Evolutionary conservation across 2,113 vertebrate genomes (phyloP), one percentile per base, ranked within the genome.

Genomic region (Cyprinodon tularosa): DNA sequence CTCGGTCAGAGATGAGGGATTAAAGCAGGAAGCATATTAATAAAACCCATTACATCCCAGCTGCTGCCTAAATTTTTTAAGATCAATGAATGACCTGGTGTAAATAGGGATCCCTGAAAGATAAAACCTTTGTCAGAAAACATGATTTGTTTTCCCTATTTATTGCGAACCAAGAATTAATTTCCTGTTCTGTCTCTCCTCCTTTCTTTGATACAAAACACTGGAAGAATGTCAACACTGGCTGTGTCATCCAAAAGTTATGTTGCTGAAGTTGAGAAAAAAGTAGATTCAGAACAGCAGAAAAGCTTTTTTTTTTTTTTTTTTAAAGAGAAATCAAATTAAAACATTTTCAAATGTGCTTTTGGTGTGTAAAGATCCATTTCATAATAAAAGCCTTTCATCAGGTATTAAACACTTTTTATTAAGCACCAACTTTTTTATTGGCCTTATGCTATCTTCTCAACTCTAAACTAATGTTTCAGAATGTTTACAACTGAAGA

Each of bases 141-240:
- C n/a, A 61, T 29, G 1, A 1, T 11, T n/a, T 39, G 48, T 64
- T 63, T 62, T 63, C 68, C 62, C n/a, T 69, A 40, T 72, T 71
- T 37, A 72, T 50, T 65, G 38, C 3, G 36, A 64, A 71, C 37
- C 17, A 42, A 3, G 10, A 38, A 11, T 20, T 4, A 22, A 45
- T 66, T 71, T 71, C 39, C 39, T 67, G 29, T 3, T 7, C 6
- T 17, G n/a, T 17, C 12, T 17, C 0, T 57, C 0, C 59, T 12
- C 3, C 15, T n/a, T 42, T 11, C n/a, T 15, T 17, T 45, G 38
- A 45, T 17, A 13, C 42, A 67, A 76, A 72, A 42, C 20, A 12
- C 3, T 44, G 72, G 38, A 73, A 66, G 38, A 67, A 85, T 44
- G n/a, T 72, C 22, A 62, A 62, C 14, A 7, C 1, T 29, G 50